These are phyloP conservation scores for Nothobranchius furzeri DNA, from an alignment of 2,113 vertebrate species.

Conservation along the genomic window DNA sequence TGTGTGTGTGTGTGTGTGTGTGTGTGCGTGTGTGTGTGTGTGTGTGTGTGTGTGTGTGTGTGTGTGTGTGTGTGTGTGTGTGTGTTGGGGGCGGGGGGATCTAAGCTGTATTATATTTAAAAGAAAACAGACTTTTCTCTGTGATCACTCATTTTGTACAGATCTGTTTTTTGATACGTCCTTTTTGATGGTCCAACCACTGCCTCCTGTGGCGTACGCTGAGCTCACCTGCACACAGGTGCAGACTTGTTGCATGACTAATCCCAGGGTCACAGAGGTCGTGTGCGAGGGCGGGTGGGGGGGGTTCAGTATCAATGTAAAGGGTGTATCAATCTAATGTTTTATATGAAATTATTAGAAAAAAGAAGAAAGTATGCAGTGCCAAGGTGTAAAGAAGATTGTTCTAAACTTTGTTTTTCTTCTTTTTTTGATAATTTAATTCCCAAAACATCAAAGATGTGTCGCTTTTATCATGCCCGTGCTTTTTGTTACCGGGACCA, in stretches of 20 bases:
- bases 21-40: no score
- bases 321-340: slow-evolving; percentile 90
- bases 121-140: slow-evolving; percentile 86
- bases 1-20: no score
- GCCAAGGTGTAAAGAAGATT: slow-evolving; percentile 97
- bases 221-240: slow-evolving; percentile 78
- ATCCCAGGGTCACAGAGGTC: slow-evolving; percentile 84
- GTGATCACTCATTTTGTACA: slow-evolving; percentile 92
- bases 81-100: slow-evolving; percentile 48
- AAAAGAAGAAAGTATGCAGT: slow-evolving; percentile 90
- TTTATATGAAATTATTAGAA: slow-evolving; percentile 85
- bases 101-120: slow-evolving; percentile 93
- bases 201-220: slow-evolving; percentile 86
- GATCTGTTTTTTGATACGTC: slow-evolving; percentile 87
- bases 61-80: no score
- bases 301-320: slow-evolving; percentile 85
- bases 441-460: slow-evolving; percentile 69
- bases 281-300: slow-evolving; percentile 44
- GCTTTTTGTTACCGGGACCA: slow-evolving; percentile 59
- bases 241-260: slow-evolving; percentile 91
- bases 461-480: slow-evolving; percentile 64
- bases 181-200: slow-evolving; percentile 85
- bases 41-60: slow-evolving; percentile 5
- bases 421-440: slow-evolving; percentile 77
- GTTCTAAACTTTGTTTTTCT: slow-evolving; percentile 76